Conservation (phyloP, 2,113 vertebrate genomes). For the Saguinus imperator region DNA sequence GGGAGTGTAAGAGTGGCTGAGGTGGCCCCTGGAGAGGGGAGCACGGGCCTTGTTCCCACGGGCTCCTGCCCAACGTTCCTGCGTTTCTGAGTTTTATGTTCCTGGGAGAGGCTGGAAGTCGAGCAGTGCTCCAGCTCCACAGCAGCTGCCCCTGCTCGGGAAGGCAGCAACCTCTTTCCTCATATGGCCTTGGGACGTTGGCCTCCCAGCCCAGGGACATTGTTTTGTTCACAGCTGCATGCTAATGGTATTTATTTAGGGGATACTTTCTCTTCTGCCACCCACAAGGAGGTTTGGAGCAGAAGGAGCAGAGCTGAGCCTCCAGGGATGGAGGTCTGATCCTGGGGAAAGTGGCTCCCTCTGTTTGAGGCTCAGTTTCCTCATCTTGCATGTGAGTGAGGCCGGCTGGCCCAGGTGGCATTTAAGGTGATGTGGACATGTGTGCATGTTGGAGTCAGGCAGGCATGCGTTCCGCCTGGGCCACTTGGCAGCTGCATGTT, state of each 20-base stretch:
- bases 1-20: neutral
- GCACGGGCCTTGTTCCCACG: neutral
- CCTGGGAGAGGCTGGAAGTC: neutral
- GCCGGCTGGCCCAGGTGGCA: too few relatives aligned
- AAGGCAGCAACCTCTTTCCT: neutral
- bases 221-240: neutral
- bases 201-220: neutral
- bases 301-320: neutral
- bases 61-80: slow-evolving; percentile 36
- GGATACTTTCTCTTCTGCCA: slow-evolving; percentile 12
- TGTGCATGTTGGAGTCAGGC: neutral
- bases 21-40: slow-evolving; percentile 43
- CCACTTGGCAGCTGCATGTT: rapidly evolving
- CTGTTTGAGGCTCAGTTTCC: neutral
- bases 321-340: neutral
- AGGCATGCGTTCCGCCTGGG: neutral
- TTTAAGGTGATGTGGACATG: rapidly evolving
- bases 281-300: neutral
- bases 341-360: neutral
- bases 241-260: neutral
- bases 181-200: neutral
- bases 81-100: neutral
- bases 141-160: slow-evolving; percentile 14
- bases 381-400: neutral
- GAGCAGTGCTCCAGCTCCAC: neutral